phyloP scores from a whole-genome alignment of 2,113 vertebrate species.

The Mesitornis unicolor region DNA sequence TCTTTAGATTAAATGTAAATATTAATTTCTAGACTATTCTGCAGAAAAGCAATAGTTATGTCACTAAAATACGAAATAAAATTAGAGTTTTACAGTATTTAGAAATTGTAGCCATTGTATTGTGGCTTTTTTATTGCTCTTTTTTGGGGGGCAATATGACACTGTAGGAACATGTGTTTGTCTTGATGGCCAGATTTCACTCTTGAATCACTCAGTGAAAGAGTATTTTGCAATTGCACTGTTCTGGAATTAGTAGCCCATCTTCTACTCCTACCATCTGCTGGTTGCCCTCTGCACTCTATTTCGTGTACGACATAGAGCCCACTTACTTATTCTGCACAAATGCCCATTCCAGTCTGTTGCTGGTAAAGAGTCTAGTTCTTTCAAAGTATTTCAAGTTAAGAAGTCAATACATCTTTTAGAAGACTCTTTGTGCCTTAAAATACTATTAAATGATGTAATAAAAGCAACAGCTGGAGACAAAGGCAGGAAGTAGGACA shows the following conservation, averaged over 20 bases:
- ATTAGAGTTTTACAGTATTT: background rate
- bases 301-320: background rate
- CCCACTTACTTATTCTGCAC: background rate
- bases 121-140: background rate
- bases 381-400: background rate
- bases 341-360: background rate
- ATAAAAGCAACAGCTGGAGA: background rate
- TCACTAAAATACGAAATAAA: background rate
- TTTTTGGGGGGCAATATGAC: background rate
- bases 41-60: background rate
- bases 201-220: background rate
- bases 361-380: background rate
- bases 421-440: background rate
- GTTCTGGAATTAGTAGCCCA: background rate
- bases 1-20: background rate
- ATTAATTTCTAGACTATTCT: background rate
- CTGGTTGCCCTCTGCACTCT: background rate
- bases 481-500: background rate
- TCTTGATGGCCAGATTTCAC: background rate
- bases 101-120: background rate
- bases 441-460: background rate
- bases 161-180: background rate
- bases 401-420: background rate
- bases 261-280: background rate
- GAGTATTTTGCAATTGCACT: background rate